A percentile compares a stretch with the other conserved stretches of the same genome.
These are phyloP conservation scores for Margaritifera margaritifera DNA, from an alignment of 2,888 invertebrate genomes.

Conservation along the genomic window DNA sequence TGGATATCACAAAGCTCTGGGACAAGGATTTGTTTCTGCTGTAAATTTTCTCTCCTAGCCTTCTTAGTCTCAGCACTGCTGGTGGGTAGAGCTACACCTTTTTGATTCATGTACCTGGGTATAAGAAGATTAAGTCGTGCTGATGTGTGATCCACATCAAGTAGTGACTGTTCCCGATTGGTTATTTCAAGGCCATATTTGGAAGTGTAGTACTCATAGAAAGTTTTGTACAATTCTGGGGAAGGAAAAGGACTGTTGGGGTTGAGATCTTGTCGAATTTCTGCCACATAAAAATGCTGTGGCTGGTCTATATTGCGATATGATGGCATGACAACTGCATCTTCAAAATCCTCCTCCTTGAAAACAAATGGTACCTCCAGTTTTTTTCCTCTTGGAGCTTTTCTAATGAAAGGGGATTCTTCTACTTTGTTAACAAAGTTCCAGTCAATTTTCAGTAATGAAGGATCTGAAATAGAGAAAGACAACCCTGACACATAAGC, in stretches of 20 bases:
- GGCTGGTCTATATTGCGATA: conserved; percentile 98
- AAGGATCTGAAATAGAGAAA: background rate
- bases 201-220: conserved; percentile 92
- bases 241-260: conserved; percentile 72
- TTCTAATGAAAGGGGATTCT: conserved; percentile 25
- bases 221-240: conserved; percentile 87
- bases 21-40: conserved; percentile 97
- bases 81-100: conserved; percentile 71
- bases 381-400: conserved; percentile 41
- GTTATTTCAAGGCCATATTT: conserved; percentile 94
- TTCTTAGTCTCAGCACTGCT: conserved; percentile 94
- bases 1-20: conserved; percentile 97
- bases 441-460: conserved; percentile 33
- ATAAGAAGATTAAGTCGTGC: conserved; percentile 93
- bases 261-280: conserved; percentile 85
- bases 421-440: conserved; percentile 37
- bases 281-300: conserved; percentile 92
- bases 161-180: conserved; percentile 88
- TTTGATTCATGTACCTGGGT: conserved; percentile 79
- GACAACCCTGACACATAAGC: background rate
- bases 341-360: conserved; percentile 85
- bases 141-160: conserved; percentile 99
- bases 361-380: conserved; percentile 75
- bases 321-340: conserved; percentile 99
- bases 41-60: conserved; percentile 89